These are phyloP conservation scores for Thomomys bottae DNA, from an alignment of 2,113 vertebrate species.

Conservation along the genomic window DNA sequence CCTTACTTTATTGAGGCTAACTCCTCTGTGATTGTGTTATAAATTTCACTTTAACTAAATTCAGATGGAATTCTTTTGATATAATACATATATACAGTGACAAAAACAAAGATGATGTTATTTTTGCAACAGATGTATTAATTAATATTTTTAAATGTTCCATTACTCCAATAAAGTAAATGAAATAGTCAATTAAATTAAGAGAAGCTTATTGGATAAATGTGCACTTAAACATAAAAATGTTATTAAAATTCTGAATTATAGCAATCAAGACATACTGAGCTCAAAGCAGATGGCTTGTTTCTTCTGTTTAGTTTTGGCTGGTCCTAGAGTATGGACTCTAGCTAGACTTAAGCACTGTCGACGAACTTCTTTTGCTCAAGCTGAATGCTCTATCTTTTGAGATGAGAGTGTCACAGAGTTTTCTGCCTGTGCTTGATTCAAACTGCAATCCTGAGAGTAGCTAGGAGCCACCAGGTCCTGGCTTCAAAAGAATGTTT, in stretches of 20 bases:
- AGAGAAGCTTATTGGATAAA: constrained; percentile 24
- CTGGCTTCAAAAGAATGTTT: too few species aligned
- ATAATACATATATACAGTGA: background rate
- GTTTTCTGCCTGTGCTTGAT: too few species aligned
- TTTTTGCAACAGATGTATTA: background rate
- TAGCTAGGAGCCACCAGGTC: too few species aligned
- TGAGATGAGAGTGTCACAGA: too few species aligned
- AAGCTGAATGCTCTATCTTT: too few species aligned
- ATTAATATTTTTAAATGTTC: constrained; percentile 5
- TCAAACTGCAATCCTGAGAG: too few species aligned
- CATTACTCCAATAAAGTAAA: background rate
- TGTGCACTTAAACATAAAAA: background rate
- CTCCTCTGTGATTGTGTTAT: background rate
- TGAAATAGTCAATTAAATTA: background rate
- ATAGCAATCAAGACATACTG: background rate
- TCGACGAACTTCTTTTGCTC: too few species aligned
- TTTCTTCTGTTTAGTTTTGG: too few species aligned
- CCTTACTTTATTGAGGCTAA: background rate
- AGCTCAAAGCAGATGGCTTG: background rate
- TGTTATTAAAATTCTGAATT: background rate
- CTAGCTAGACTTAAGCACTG: too few species aligned
- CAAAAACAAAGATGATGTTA: background rate
- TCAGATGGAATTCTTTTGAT: background rate
- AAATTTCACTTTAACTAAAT: background rate
- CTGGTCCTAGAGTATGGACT: too few species aligned